Percentiles rank a stretch among this genome's conserved stretches.
Conservation (phyloP, 2,113 vertebrate species). For the Formicarius rufipectus region DNA sequence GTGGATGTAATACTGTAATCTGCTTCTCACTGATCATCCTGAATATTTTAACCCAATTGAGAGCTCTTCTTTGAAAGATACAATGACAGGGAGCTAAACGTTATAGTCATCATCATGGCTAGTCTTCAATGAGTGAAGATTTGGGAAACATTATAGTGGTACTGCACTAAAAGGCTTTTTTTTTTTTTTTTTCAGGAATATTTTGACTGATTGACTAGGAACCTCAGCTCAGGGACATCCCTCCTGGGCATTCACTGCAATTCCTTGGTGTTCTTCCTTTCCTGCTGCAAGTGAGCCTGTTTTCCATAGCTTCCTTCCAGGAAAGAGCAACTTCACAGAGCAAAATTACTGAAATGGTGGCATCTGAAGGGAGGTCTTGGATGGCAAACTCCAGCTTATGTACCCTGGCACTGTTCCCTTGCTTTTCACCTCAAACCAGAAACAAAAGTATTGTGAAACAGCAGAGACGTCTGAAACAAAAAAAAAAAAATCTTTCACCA, state of each 20-base stretch:
- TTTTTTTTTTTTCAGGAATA: neutral
- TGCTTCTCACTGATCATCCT: neutral
- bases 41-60: neutral
- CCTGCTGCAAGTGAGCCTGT: neutral
- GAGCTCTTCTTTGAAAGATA: neutral
- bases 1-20: neutral
- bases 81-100: neutral
- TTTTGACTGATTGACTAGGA: neutral
- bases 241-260: neutral
- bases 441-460: slow-evolving; percentile 29
- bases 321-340: neutral
- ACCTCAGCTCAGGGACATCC: neutral
- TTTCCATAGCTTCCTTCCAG: neutral
- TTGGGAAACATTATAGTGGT: neutral
- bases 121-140: too few species aligned
- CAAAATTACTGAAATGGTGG: neutral
- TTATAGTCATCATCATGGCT: too few species aligned
- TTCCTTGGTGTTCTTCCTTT: neutral
- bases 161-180: neutral
- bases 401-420: neutral
- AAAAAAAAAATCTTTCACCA: neutral
- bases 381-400: neutral
- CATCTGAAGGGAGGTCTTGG: neutral
- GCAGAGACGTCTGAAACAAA: neutral
- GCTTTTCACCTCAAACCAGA: neutral